phyloP scores from a whole-genome alignment of 2,113 vertebrate species.

The Sylvicapra grimmia region DNA sequence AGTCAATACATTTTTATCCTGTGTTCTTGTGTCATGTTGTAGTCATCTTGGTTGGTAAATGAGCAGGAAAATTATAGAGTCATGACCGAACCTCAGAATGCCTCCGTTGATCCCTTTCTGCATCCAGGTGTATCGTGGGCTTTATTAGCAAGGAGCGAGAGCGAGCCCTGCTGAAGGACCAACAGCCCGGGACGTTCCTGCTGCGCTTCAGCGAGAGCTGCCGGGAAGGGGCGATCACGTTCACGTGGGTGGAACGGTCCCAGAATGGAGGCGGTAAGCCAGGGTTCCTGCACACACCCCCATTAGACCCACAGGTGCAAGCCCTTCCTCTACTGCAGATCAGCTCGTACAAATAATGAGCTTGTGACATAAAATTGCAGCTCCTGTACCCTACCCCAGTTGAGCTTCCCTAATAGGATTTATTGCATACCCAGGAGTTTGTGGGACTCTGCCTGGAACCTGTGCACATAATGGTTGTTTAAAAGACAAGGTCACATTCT shows the following conservation, averaged over 20 bases:
- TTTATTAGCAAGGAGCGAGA: conserved; percentile 97
- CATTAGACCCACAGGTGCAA: rapidly evolving
- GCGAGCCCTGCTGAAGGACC: conserved; percentile 85
- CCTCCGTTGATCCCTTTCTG: not conserved
- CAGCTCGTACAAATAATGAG: not conserved
- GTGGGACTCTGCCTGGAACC: not conserved
- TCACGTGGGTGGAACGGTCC: conserved; percentile 94
- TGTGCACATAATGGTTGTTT: not conserved
- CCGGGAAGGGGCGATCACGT: conserved; percentile 95
- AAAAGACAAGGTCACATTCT: not conserved
- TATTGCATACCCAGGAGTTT: rapidly evolving
- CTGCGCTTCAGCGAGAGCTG: conserved; percentile 97
- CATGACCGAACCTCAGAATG: not conserved
- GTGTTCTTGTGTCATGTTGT: not conserved
- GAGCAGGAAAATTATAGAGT: not conserved
- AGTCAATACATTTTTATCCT: not conserved
- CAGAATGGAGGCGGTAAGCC: conserved; percentile 78
- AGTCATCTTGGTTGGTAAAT: not conserved
- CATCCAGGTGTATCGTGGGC: conserved; percentile 90
- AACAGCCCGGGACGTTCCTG: conserved; percentile 90
- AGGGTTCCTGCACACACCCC: rapidly evolving
- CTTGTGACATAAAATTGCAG: not conserved
- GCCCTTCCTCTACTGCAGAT: rapidly evolving
- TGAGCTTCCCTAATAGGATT: not conserved
- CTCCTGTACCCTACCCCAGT: not conserved